Base-by-base conservation (phyloP, 2,113 vertebrate species). In the Psophia crepitans region DNA sequence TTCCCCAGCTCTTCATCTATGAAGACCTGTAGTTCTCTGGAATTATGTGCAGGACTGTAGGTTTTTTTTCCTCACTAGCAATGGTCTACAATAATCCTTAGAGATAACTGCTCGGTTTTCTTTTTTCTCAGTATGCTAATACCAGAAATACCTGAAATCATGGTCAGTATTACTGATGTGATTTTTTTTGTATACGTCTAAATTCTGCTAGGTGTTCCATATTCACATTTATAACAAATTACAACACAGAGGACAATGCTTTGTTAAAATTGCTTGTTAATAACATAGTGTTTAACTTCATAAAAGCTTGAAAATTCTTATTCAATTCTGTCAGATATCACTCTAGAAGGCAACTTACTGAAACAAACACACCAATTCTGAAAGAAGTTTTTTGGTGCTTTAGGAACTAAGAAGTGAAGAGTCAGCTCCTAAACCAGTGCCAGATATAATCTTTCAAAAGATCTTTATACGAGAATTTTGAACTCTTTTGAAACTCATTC, bases 41-140 rank as follows among this genome's bases (percentile, higher is more conserved):
- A 14, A 30, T 41, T 41, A 39, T 0, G 0, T 21, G 18, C 35
- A 73, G 48, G 9, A 22, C 32, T 26, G 17, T 8, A 16, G 5
- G n/a, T n/a, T n/a, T n/a, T 60, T 53, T 56, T 66, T 54, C 43
- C 48, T 85, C 33, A 32, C 9, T 35, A 64, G 33, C 26, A 64
- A 26, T n/a, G 16, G 19, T 30, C 27, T 63, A 32, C 33, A 17
- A 26, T 32, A 68, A 37, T 78, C 20, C n/a, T 51, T 37, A 77
- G 44, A 65, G 23, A 30, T 37, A 43, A 11, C 16, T 43, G 22
- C 20, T 63, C n/a, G 26, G 15, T 43, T 51, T 51, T 21, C 21
- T 23, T 33, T 58, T 80, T 53, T 35, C 48, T 53, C 21, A 22
- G n/a, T 22, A 21, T 12, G 46, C 20, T 64, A 61, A 57, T 44